Evolutionary conservation across 2,113 vertebrate genomes (phyloP).

Genomic region (Verasper variegatus): DNA sequence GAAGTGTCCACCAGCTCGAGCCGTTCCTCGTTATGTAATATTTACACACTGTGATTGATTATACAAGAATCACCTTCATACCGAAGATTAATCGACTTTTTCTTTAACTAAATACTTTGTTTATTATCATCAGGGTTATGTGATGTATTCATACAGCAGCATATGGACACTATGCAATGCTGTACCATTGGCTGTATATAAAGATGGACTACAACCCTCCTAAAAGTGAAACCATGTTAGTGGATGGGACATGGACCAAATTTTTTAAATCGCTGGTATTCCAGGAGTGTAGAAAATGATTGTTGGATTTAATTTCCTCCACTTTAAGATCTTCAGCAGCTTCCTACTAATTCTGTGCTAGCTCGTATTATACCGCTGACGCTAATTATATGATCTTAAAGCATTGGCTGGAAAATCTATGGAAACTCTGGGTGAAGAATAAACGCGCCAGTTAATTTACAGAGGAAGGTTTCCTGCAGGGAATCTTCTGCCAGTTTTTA

Average conservation of each 20-base stretch:
- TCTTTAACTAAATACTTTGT: too few relatives aligned
- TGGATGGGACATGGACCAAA: too few relatives aligned
- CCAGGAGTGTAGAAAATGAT: constrained; percentile 22
- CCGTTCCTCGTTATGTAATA: constrained; percentile 53
- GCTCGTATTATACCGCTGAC: background rate
- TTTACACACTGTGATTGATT: constrained; percentile 57
- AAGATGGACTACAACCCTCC: too few relatives aligned
- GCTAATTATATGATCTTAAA: background rate
- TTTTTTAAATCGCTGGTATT: background rate
- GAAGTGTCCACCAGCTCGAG: constrained; percentile 36
- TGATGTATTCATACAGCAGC: too few relatives aligned
- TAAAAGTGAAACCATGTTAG: too few relatives aligned
- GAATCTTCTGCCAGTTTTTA: constrained; percentile 10
- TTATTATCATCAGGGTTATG: too few relatives aligned
- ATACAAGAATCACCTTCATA: constrained; percentile 48
- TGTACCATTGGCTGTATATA: too few relatives aligned
- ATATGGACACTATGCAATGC: too few relatives aligned
- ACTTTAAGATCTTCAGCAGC: background rate
- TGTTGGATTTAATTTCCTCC: constrained; percentile 30
- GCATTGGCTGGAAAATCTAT: background rate
- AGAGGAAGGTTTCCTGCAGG: background rate
- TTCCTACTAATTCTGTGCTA: background rate
- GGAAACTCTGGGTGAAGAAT: constrained; percentile 38
- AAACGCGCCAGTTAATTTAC: constrained; percentile 13
- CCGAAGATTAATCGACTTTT: background rate